A percentile compares a stretch with the other conserved stretches of the same genome.
These are phyloP conservation scores for Philereme vetulata DNA, from an alignment of 2,888 invertebrate genomes.

Conservation along the genomic window DNA sequence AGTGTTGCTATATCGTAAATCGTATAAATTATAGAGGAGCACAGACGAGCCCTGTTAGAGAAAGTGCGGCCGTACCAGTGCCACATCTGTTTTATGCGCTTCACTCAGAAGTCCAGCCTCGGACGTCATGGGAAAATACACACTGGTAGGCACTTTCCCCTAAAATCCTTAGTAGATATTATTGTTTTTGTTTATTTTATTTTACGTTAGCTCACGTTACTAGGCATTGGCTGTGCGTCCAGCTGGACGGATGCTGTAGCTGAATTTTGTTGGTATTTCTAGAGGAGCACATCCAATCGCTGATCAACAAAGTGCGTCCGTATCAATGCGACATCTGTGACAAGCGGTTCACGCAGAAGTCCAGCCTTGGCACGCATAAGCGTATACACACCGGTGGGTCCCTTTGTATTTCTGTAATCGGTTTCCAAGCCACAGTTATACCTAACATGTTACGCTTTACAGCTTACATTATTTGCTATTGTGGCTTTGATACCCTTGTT, in stretches of 20 bases:
- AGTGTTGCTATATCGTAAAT: slow-evolving; percentile 79
- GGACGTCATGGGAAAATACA: slow-evolving; percentile 89
- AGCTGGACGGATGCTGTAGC: slow-evolving; percentile 75
- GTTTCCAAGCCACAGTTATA: slow-evolving; percentile 77
- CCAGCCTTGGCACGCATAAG: slow-evolving; percentile 92
- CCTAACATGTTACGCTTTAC: slow-evolving; percentile 40
- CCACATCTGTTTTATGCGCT: slow-evolving; percentile 88
- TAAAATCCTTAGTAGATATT: slow-evolving; percentile 79
- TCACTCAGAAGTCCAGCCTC: slow-evolving; percentile 89
- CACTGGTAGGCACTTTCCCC: slow-evolving; percentile 85
- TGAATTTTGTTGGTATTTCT: slow-evolving; percentile 83
- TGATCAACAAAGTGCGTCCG: slow-evolving; percentile 85
- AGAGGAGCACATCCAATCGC: slow-evolving; percentile 85
- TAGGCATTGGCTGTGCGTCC: slow-evolving; percentile 70
- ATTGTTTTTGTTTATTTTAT: slow-evolving; percentile 55
- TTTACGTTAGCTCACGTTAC: slow-evolving; percentile 72
- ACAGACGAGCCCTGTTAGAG: slow-evolving; percentile 85
- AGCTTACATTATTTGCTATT: slow-evolving; percentile 54
- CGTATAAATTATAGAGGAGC: slow-evolving; percentile 84
- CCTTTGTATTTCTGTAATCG: slow-evolving; percentile 73
- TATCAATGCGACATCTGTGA: slow-evolving; percentile 90
- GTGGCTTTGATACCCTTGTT: slow-evolving; percentile 79
- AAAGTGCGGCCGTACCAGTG: slow-evolving; percentile 88
- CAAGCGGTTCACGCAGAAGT: slow-evolving; percentile 92
- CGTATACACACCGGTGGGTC: slow-evolving; percentile 89